Evolutionary conservation across 1,140 invertebrate species (phyloP).

Genomic region (Formica selysi): DNA sequence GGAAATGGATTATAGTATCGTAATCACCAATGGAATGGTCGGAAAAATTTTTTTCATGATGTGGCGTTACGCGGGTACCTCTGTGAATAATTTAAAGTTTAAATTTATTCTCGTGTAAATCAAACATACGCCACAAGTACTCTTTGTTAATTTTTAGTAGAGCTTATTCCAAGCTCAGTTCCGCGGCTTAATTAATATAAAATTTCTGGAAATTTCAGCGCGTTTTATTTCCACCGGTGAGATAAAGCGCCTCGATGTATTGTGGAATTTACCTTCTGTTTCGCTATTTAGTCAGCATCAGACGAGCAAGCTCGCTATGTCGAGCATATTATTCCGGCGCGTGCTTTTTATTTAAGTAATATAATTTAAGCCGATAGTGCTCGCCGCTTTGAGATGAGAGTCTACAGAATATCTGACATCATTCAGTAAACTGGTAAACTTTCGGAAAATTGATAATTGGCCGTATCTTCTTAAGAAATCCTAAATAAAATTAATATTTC

Average conservation of each 20-base stretch:
- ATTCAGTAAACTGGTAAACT: neutral
- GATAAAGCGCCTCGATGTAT: slow-evolving; percentile 57
- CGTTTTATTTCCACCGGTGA: slow-evolving; percentile 62
- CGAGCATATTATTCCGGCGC: slow-evolving; percentile 40
- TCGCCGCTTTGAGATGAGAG: slow-evolving; percentile 2
- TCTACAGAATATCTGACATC: neutral
- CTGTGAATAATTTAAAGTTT: slow-evolving; percentile 48
- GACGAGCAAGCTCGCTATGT: slow-evolving; percentile 30
- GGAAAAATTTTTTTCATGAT: slow-evolving; percentile 17
- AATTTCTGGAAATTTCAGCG: slow-evolving; percentile 48
- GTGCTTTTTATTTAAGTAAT: slow-evolving; percentile 48
- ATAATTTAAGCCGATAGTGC: slow-evolving; percentile 38
- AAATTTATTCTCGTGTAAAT: slow-evolving; percentile 59
- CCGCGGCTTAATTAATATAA: slow-evolving; percentile 69
- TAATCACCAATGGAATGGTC: slow-evolving; percentile 29
- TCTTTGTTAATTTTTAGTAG: slow-evolving; percentile 59
- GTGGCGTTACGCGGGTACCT: slow-evolving; percentile 22
- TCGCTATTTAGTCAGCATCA: slow-evolving; percentile 60
- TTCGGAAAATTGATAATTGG: neutral
- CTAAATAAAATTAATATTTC: neutral
- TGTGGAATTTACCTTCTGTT: slow-evolving; percentile 64
- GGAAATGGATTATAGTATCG: slow-evolving; percentile 18
- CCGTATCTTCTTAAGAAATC: neutral
- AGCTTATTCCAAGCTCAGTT: slow-evolving; percentile 42
- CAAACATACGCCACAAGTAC: slow-evolving; percentile 52